Evolutionary conservation across 1,140 invertebrate genomes (phyloP).

Genomic region (Cydia amplana): DNA sequence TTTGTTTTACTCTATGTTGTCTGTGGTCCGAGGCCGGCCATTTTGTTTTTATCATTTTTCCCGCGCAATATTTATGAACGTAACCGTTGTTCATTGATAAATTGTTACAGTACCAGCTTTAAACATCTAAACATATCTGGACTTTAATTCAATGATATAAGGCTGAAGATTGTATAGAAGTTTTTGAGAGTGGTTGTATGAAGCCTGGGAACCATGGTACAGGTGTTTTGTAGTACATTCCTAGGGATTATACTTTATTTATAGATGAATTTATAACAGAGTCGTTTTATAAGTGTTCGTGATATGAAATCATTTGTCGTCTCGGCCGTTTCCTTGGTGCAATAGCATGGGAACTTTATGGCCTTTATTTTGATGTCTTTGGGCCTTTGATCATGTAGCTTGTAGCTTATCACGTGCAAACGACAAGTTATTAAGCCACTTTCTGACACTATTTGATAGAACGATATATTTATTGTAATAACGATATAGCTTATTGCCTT

Average conservation of each 20-base stretch:
- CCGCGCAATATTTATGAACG: slow-evolving; percentile 48
- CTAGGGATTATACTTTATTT: slow-evolving; percentile 17
- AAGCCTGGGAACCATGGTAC: slow-evolving; percentile 28
- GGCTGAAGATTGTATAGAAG: background rate
- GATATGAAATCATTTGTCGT: background rate
- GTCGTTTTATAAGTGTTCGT: background rate
- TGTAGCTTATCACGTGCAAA: background rate
- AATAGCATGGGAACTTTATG: slow-evolving; percentile 1
- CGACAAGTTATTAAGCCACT: background rate
- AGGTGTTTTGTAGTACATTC: slow-evolving; percentile 28
- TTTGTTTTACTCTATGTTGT: slow-evolving; percentile 35
- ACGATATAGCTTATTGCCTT: background rate
- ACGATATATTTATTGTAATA: background rate
- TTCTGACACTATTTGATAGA: background rate
- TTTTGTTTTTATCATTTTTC: slow-evolving; percentile 48
- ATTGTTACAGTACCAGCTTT: slow-evolving; percentile 37
- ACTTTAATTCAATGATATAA: background rate
- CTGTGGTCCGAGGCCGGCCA: slow-evolving; percentile 37
- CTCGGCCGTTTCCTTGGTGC: background rate
- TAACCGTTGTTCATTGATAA: slow-evolving; percentile 49
- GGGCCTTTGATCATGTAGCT: background rate
- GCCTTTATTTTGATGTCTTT: background rate
- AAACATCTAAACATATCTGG: slow-evolving; percentile 21
- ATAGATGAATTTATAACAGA: slow-evolving; percentile 20
- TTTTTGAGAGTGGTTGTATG: background rate